phyloP scores from a whole-genome alignment of 2,797 vertebrate genomes.

The Chiloscyllium punctatum region DNA sequence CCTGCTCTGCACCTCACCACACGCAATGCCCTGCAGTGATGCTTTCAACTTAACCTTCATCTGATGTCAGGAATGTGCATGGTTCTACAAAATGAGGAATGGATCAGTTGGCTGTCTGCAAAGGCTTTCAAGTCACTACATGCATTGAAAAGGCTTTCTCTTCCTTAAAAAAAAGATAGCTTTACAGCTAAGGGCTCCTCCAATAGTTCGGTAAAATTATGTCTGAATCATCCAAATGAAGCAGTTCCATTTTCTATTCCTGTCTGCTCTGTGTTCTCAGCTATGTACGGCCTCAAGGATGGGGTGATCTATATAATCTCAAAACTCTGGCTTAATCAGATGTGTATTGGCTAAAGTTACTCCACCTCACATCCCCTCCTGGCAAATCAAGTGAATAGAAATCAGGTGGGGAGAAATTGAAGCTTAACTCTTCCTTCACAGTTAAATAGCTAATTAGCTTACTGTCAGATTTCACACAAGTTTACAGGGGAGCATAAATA shows the following conservation, averaged over 20 bases:
- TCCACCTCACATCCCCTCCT: not conserved
- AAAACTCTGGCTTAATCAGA: not conserved
- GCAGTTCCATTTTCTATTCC: not conserved
- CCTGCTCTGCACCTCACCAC: constrained; percentile 56
- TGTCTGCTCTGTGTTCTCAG: not conserved
- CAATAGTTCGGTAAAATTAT: not conserved
- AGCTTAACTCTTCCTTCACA: not conserved
- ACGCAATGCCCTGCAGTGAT: constrained; percentile 56
- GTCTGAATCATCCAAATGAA: not conserved
- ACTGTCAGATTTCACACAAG: not conserved
- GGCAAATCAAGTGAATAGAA: not conserved
- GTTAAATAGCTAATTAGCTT: not conserved
- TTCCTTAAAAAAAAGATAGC: not conserved
- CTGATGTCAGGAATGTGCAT: constrained; percentile 65
- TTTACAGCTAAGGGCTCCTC: not conserved
- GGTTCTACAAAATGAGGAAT: constrained; percentile 15
- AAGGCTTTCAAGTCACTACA: not conserved
- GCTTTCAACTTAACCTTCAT: constrained; percentile 69
- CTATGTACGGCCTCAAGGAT: not conserved
- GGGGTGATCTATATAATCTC: not conserved
- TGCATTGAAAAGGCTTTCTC: not conserved
- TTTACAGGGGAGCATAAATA: not conserved
- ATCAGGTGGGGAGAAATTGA: too few species aligned
- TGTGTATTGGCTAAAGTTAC: not conserved
- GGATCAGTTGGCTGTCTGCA: constrained; percentile 12